These are phyloP conservation scores for Microcebus jonahi DNA, from an alignment of 2,113 vertebrate species.

Conservation along the genomic window DNA sequence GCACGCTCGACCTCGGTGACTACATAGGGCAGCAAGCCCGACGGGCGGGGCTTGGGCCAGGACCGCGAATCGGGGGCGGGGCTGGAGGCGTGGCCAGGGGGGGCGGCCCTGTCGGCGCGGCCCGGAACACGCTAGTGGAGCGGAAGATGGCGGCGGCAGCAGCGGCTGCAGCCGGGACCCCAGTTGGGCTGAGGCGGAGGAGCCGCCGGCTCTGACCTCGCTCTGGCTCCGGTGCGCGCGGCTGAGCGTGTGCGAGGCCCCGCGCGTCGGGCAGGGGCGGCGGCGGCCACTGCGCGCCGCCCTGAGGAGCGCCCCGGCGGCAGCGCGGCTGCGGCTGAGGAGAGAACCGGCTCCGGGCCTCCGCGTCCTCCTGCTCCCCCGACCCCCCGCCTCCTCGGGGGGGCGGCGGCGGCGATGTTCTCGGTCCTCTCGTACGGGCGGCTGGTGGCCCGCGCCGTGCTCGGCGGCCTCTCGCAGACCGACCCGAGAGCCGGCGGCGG, in stretches of 20 bases:
- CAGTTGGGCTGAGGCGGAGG: slow-evolving; percentile 36
- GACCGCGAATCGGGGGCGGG: slow-evolving; percentile 39
- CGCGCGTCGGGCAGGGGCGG: slow-evolving; percentile 62
- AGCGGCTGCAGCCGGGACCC: slow-evolving; percentile 70
- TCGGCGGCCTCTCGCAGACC: slow-evolving; percentile 97
- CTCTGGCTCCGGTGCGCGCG: slow-evolving; percentile 49
- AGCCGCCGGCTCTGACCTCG: slow-evolving; percentile 77
- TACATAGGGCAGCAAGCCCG: not conserved
- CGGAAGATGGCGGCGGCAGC: slow-evolving; percentile 82
- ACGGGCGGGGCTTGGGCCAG: not conserved
- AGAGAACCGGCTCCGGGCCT: slow-evolving; percentile 80
- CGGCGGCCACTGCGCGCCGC: slow-evolving; percentile 60
- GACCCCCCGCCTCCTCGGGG: slow-evolving; percentile 83
- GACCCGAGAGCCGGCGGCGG: slow-evolving; percentile 93
- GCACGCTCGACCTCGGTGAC: slow-evolving; percentile 30
- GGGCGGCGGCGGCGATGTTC: slow-evolving; percentile 90
- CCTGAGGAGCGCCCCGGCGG: slow-evolving; percentile 62
- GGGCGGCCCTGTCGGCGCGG: slow-evolving; percentile 68
- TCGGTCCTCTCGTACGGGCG: slow-evolving; percentile 98
- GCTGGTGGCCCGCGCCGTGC: slow-evolving; percentile 97
- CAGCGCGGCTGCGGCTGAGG: slow-evolving; percentile 64
- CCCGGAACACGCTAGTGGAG: slow-evolving; percentile 82
- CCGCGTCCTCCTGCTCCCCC: slow-evolving; percentile 78
- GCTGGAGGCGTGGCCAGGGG: not conserved
- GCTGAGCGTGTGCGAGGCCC: slow-evolving; percentile 64